A percentile compares a stretch with the other conserved stretches of the same genome.
Conservation (phyloP, 2,113 vertebrate species). For the Bubo scandiacus region DNA sequence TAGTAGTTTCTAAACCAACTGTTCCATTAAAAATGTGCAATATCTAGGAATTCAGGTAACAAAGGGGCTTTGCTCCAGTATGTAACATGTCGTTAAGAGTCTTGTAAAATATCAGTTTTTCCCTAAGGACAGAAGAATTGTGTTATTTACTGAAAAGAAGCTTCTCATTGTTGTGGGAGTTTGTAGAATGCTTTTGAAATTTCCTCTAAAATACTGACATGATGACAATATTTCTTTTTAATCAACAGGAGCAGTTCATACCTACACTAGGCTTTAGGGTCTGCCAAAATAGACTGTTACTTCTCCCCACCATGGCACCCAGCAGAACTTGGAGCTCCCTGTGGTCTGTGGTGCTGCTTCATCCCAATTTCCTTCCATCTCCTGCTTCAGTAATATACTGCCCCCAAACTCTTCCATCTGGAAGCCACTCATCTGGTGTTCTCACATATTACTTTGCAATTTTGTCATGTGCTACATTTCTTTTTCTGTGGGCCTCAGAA, state of each 20-base stretch:
- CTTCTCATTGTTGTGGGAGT: not conserved
- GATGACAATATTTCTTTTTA: not conserved
- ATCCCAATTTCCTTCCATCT: not conserved
- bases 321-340: not conserved
- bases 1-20: not conserved
- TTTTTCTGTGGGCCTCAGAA: not conserved
- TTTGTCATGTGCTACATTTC: not conserved
- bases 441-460: not conserved
- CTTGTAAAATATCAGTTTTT: not conserved
- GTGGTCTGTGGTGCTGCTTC: not conserved
- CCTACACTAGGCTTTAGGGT: not conserved
- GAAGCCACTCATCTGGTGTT: not conserved
- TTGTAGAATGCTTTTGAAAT: not conserved
- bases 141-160: not conserved
- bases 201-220: not conserved
- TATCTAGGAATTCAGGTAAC: not conserved
- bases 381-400: not conserved
- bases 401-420: not conserved
- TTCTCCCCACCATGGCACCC: not conserved
- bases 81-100: not conserved
- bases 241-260: not conserved
- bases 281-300: not conserved
- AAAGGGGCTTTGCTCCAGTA: not conserved
- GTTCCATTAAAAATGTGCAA: not conserved
- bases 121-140: not conserved